Percentiles rank a stretch among this genome's conserved stretches.
These are phyloP conservation scores for Oscheius sp. DNA, from an alignment of 2,888 invertebrate species.

Conservation along the genomic window DNA sequence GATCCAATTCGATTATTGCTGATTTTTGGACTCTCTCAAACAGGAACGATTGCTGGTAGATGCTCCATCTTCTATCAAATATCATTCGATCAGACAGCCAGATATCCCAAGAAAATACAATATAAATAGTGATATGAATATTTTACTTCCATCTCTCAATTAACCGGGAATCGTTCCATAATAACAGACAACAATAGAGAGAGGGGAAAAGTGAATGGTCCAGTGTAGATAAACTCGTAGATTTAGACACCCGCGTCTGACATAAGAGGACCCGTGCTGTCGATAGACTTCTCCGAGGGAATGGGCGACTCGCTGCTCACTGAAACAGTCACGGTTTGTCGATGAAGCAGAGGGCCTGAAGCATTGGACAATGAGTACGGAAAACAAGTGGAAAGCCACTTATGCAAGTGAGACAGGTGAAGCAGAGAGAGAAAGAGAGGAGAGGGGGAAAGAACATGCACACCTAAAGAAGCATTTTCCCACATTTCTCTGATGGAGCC, in stretches of 20 bases:
- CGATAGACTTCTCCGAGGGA: conserved; percentile 8
- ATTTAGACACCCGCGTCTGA: not conserved
- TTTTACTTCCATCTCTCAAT: too few relatives aligned
- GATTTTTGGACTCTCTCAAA: too few relatives aligned
- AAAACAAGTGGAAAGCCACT: not conserved
- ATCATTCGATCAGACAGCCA: too few relatives aligned
- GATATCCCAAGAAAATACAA: not conserved
- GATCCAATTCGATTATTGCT: too few relatives aligned
- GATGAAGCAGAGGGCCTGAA: conserved; percentile 19
- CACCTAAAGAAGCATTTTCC: conserved; percentile 5
- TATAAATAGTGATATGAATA: not conserved
- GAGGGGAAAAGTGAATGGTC: too few relatives aligned
- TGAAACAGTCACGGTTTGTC: conserved; percentile 13
- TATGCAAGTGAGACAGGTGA: not conserved
- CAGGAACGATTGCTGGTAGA: too few relatives aligned
- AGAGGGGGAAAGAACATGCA: not conserved
- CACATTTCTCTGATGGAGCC: conserved; percentile 18
- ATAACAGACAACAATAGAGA: not conserved
- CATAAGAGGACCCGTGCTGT: conserved; percentile 5
- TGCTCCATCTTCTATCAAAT: too few relatives aligned
- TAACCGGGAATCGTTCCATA: too few relatives aligned
- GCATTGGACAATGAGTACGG: too few relatives aligned
- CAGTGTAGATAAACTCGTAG: too few relatives aligned
- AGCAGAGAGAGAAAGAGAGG: not conserved
- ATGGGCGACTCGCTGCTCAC: conserved; percentile 12